Base-by-base conservation (phyloP, 2,797 vertebrate species). In the Halcyon smyrnensis region DNA sequence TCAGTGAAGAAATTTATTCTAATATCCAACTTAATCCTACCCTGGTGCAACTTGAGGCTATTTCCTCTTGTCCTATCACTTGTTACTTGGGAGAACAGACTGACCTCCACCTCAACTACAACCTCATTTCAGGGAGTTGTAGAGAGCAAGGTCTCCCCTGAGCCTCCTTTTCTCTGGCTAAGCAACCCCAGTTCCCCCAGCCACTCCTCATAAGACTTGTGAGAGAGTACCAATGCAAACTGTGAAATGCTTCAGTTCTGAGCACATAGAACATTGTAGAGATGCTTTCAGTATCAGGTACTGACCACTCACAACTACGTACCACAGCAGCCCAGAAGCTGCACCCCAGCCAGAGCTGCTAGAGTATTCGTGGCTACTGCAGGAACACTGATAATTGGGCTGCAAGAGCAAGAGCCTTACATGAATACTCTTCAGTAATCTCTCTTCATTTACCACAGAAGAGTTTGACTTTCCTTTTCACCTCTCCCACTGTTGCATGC, bases 361-460 rank as follows among this genome's bases (percentile, higher is more conserved):
- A 4, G 2, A 4, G 15, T 32, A 48, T 17, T 51, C 0, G 0
- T 50, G 43, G 53, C 30, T 28, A 43, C 17, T 57, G 36, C 46
- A 48, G 19, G 10, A 30, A 9, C 28, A 39, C 27, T 28, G 53
- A 24, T 45, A 62, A 56, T 2, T 25, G 28, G 11, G 30, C 36
- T 59, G 20, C 4, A 2, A 36, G 69, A 88, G 17, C 0, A 0
- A 51, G 15, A 83, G 24, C 6, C 70, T 21, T 7, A 24, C 3
- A 32, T 1, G 6, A 63, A 67, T 9, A 19, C 27, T 75, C 45
- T 8, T 21, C 24, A 54, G 27, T 8, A 41, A 30, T 0, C 1
- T 28, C 27, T 53, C 51, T 17, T 53, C 13, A 30, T 53, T 53
- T 53, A 27, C 71, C 41, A 45, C 53, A 9, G 32, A 32, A 50